These are phyloP conservation scores for Rhinoderma darwinii DNA, from an alignment of 2,113 vertebrate genomes.

Conservation along the genomic window DNA sequence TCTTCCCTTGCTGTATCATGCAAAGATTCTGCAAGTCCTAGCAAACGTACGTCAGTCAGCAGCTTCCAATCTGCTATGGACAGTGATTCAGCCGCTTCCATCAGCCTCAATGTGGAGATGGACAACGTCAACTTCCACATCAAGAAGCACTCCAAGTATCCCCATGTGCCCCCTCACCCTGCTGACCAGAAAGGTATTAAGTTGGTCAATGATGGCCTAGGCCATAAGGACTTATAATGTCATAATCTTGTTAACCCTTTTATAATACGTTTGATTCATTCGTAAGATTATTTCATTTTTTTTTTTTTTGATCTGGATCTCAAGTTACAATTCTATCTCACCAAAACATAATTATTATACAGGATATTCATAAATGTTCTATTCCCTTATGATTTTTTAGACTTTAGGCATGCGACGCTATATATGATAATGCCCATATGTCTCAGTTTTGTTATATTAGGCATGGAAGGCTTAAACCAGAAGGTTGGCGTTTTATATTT, in stretches of 20 bases:
- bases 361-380: no score
- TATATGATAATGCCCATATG: background rate
- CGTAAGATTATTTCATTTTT: no score
- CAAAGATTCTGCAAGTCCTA: slow-evolving; percentile 94
- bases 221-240: background rate
- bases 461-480: no score
- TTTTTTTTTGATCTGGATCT: background rate
- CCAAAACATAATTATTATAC: background rate
- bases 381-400: no score
- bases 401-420: no score
- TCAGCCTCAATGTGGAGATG: slow-evolving; percentile 98
- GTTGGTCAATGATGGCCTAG: background rate
- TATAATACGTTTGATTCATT: background rate
- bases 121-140: slow-evolving; percentile 99
- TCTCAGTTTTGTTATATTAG: background rate
- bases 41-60: slow-evolving; percentile 98
- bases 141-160: slow-evolving; percentile 98
- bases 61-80: slow-evolving; percentile 97
- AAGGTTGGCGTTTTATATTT: no score
- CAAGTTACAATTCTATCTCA: background rate
- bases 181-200: slow-evolving; percentile 91
- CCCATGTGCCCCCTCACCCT: slow-evolving; percentile 89
- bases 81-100: slow-evolving; percentile 97
- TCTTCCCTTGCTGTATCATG: slow-evolving; percentile 67
- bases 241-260: background rate